Evolutionary conservation across 1,140 invertebrate species (phyloP).

Genomic region (Andrena cerasifolii): DNA sequence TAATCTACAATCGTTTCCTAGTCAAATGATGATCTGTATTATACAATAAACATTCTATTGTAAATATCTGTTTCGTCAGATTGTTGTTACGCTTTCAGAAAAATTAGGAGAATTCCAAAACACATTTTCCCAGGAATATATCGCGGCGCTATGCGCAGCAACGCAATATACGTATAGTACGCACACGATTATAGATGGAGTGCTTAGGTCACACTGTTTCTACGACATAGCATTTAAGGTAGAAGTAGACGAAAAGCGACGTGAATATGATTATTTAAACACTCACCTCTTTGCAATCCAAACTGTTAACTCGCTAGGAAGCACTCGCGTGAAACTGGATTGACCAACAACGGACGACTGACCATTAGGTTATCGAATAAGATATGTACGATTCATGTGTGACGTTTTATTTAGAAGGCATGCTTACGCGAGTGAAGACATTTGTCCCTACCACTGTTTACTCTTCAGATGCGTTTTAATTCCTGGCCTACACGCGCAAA

Average conservation of each 20-base stretch:
- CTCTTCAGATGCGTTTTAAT: no score
- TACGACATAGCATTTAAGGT: not conserved
- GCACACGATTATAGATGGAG: not conserved
- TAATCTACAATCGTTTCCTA: no score
- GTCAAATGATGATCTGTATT: no score
- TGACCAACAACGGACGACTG: conserved; percentile 8
- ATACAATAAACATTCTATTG: no score
- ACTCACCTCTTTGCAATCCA: not conserved
- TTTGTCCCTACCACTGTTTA: conserved; percentile 8
- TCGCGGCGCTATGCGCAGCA: not conserved
- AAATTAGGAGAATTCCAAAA: not conserved
- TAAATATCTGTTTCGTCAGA: no score
- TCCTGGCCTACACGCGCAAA: no score
- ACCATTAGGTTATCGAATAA: conserved; percentile 15
- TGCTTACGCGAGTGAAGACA: not conserved
- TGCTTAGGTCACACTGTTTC: not conserved
- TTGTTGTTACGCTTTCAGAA: no score
- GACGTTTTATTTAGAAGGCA: conserved; percentile 3
- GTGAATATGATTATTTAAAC: not conserved
- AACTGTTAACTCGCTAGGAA: not conserved
- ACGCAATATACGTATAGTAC: not conserved
- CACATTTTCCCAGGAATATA: not conserved
- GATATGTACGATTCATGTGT: conserved; percentile 10
- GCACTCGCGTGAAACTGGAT: not conserved
- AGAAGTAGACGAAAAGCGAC: not conserved